These are phyloP conservation scores for Heteromyza rotundicornis DNA, from an alignment of 2,888 invertebrate species.

Conservation along the genomic window DNA sequence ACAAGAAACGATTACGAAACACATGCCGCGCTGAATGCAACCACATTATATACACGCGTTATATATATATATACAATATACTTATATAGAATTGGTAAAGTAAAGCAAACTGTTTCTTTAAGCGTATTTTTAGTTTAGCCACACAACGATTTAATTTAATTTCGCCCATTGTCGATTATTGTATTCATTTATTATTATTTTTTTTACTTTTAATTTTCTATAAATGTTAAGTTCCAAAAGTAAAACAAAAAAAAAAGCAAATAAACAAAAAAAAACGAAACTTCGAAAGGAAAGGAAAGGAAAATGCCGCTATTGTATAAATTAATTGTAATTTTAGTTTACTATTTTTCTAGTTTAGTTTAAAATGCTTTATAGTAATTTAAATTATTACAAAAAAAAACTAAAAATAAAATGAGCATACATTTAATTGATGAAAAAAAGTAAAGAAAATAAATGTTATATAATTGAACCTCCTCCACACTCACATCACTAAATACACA, in stretches of 20 bases:
- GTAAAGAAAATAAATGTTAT: no score
- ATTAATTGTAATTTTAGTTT: conserved; percentile 30
- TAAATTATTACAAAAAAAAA: conserved; percentile 11
- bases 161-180: conserved; percentile 24
- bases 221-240: neutral
- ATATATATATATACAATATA: neutral
- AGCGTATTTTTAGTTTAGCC: neutral
- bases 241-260: no score
- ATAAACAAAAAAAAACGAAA: neutral
- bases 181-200: conserved; percentile 24
- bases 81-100: neutral
- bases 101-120: no score
- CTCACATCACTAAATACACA: no score
- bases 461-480: no score
- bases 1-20: no score
- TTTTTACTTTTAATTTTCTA: conserved; percentile 2
- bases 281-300: neutral
- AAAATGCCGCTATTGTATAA: conserved; percentile 29
- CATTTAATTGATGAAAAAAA: no score
- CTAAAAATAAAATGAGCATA: no score
- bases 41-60: no score
- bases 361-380: conserved; percentile 24
- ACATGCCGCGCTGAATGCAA: no score
- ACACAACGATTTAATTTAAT: conserved; percentile 3
- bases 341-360: conserved; percentile 9